Conservation (phyloP, 1,140 invertebrate genomes). For the Eciton burchellii region DNA sequence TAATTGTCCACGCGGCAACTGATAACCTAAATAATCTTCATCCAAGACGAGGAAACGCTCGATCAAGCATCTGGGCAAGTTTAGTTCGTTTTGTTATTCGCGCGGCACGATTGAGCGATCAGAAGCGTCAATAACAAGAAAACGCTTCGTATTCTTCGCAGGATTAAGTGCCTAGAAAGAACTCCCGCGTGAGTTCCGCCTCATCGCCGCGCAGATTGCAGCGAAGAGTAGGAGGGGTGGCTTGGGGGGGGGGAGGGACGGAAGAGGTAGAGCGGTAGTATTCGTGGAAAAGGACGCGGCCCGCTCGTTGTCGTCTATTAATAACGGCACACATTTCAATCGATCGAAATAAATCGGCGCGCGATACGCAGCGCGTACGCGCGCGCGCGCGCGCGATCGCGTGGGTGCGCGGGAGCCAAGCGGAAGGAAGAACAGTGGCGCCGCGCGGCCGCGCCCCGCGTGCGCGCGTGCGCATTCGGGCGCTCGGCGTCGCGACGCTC, state of each 20-base stretch:
- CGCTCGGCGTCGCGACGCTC: constrained; percentile 72
- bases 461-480: constrained; percentile 67
- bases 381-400: constrained; percentile 51
- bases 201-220: too few species aligned
- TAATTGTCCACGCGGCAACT: too few species aligned
- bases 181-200: background rate
- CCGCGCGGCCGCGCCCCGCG: constrained; percentile 2
- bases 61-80: too few species aligned
- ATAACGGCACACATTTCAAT: constrained; percentile 76
- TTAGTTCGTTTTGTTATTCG: too few species aligned
- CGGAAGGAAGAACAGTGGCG: constrained; percentile 50
- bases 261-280: background rate
- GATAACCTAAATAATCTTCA: too few species aligned
- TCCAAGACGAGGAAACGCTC: too few species aligned
- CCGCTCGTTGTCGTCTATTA: constrained; percentile 67
- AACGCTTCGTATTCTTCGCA: too few species aligned
- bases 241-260: too few species aligned
- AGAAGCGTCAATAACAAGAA: too few species aligned
- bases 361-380: constrained; percentile 43
- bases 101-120: too few species aligned
- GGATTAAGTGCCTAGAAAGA: too few species aligned
- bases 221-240: too few species aligned
- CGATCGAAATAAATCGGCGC: constrained; percentile 77
- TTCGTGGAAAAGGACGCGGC: constrained; percentile 17
- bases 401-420: constrained; percentile 46